These are phyloP conservation scores for Drosophila limbata DNA, from an alignment of 2,888 invertebrate genomes.

Conservation along the genomic window DNA sequence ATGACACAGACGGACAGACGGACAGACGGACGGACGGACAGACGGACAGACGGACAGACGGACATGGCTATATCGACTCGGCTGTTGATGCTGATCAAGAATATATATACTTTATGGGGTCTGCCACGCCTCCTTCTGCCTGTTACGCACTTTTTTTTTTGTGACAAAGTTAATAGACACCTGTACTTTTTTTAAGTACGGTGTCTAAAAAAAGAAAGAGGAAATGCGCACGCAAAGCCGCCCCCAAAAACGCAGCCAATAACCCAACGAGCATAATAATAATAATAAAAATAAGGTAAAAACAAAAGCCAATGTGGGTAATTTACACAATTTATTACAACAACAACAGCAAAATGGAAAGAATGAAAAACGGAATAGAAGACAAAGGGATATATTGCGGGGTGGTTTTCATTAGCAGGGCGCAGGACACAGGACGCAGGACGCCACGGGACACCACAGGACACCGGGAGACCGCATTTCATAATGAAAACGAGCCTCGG, in stretches of 20 bases:
- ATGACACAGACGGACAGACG: no score
- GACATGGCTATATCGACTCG: no score
- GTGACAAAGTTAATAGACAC: no score
- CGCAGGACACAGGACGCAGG: conserved; percentile 2
- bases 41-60: no score
- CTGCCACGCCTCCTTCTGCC: no score
- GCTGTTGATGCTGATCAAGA: no score
- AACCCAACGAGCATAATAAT: conserved; percentile 44
- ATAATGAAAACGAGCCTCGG: conserved; percentile 37
- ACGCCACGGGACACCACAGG: conserved; percentile 29
- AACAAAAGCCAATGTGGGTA: conserved; percentile 63
- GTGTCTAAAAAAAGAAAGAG: conserved; percentile 4
- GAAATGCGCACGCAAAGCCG: conserved; percentile 35
- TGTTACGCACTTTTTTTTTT: no score
- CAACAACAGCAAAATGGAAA: conserved; percentile 13
- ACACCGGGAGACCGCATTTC: conserved; percentile 33
- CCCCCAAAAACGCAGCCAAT: conserved; percentile 69
- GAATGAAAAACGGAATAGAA: conserved; percentile 10
- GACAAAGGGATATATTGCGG: conserved; percentile 42
- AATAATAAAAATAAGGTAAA: conserved; percentile 33
- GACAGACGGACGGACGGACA: no score
- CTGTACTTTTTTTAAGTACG: no score
- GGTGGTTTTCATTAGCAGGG: conserved; percentile 59
- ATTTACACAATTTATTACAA: conserved; percentile 64
- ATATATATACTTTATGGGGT: no score